phyloP scores from a whole-genome alignment of 2,888 invertebrate genomes.

The Cetonia aurata region DNA sequence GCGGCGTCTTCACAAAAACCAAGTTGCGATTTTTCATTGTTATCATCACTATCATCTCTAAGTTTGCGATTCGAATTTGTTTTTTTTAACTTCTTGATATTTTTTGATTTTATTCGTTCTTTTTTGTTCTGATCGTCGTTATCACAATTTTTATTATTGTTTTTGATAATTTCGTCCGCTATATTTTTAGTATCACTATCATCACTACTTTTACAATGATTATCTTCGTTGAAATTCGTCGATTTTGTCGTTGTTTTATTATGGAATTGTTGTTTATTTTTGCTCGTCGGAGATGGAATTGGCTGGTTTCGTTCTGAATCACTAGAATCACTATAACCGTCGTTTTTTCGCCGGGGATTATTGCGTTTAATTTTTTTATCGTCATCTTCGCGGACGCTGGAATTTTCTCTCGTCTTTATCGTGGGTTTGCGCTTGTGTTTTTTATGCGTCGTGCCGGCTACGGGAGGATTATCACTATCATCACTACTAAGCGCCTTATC shows the following conservation, averaged over 20 bases:
- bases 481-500: conserved; percentile 6
- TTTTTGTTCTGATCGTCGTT: not conserved
- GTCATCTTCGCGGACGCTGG: too few relatives aligned
- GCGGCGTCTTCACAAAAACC: too few relatives aligned
- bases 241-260: conserved; percentile 44
- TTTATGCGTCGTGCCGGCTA: conserved; percentile 2
- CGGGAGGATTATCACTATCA: conserved; percentile 1
- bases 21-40: not conserved
- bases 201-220: conserved; percentile 18
- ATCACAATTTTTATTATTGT: conserved; percentile 3
- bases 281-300: conserved; percentile 50
- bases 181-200: conserved; percentile 8
- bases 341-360: too few relatives aligned
- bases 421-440: not conserved
- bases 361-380: too few relatives aligned
- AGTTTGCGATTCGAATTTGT: not conserved
- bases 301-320: conserved; percentile 56
- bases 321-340: conserved; percentile 55
- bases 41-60: not conserved
- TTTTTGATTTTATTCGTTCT: not conserved
- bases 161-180: not conserved
- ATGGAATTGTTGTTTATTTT: too few relatives aligned
- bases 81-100: not conserved
- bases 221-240: conserved; percentile 28
- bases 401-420: too few relatives aligned